phyloP scores from a whole-genome alignment of 2,888 invertebrate species.

The Dryocosmus kuriphilus region DNA sequence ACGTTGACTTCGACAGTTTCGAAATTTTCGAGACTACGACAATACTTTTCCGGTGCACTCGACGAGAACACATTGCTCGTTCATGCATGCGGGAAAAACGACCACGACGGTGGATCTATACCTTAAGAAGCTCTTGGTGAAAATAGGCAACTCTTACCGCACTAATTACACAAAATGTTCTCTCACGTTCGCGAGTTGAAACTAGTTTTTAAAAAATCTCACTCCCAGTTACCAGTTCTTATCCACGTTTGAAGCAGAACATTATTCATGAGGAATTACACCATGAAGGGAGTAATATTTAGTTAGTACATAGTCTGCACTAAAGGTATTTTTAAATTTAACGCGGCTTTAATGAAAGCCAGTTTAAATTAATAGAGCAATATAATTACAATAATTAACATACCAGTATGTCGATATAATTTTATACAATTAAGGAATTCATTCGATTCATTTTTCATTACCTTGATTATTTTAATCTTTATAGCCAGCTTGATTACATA shows the following conservation, averaged over 20 bases:
- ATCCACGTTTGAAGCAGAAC: constrained; percentile 14
- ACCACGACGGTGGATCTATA: background rate
- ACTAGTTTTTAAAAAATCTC: constrained; percentile 28
- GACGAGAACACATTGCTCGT: background rate
- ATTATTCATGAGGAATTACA: constrained; percentile 36
- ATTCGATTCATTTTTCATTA: too few species aligned
- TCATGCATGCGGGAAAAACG: constrained; percentile 3
- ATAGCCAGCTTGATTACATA: background rate
- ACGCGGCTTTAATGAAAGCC: too few species aligned
- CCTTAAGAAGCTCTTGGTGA: constrained; percentile 12
- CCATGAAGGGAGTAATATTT: constrained; percentile 24
- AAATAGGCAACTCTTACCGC: constrained; percentile 22
- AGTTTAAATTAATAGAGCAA: too few species aligned
- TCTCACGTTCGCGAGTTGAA: constrained; percentile 31
- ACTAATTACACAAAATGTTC: constrained; percentile 37
- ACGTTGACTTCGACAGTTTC: constrained; percentile 25
- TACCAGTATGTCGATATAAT: too few species aligned
- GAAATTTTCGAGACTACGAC: constrained; percentile 20
- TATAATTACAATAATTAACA: too few species aligned
- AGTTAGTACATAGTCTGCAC: constrained; percentile 3
- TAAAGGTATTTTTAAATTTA: background rate
- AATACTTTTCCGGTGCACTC: constrained; percentile 2
- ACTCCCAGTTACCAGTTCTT: constrained; percentile 30
- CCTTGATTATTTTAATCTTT: too few species aligned
- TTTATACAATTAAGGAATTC: too few species aligned